Evolutionary conservation across 2,797 vertebrate genomes (phyloP), one percentile per base, ranked within the genome.

Genomic region (Meriones psammophilus): DNA sequence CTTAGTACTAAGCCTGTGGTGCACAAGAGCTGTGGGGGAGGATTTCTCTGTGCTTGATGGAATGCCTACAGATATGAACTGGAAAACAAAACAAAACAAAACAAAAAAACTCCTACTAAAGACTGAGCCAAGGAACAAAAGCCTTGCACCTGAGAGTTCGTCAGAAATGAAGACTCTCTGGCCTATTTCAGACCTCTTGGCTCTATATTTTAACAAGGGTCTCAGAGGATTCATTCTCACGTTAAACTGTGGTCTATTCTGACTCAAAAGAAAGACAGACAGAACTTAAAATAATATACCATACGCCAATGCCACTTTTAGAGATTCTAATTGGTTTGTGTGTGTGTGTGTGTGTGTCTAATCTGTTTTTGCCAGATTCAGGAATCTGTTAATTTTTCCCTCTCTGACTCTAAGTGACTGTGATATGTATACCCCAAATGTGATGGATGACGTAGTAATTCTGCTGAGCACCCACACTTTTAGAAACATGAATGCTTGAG

Each of bases 181-280:
- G 39, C 73, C 46, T 24, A 3, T 46, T 62, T 71, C 42, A 89
- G 46, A 94, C 56, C 80, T 60, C 33, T 73, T 36, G 42, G 15
- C 64, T 68, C 46, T 62, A 14, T 56, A 58, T 96, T 92, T 87
- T 80, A 76, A 56, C n/a, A 78, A 83, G 50, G 84, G 17, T 85
- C 46, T 54, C 64, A 76, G 62, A 62, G 77, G 86, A 83, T 62
- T 73, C 30, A 50, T 5, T 64, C 26, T 24, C 74, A 92, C 22
- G 20, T 94, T 83, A 60, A 92, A 91, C 78, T 83, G 6, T 81
- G 22, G 14, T 64, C 73, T 94, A 28, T 12, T 86, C 77, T 96
- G 36, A 46, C 74, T 92, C 69, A 85, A 92, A 66, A 92, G 62
- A 92, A 91, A 88, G 30, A 64, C 18, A 14, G 15, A 68, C 33